A percentile compares a stretch with the other conserved stretches of the same genome.
Conservation (phyloP, 2,888 invertebrate species). For the Melieria crassipennis region DNA sequence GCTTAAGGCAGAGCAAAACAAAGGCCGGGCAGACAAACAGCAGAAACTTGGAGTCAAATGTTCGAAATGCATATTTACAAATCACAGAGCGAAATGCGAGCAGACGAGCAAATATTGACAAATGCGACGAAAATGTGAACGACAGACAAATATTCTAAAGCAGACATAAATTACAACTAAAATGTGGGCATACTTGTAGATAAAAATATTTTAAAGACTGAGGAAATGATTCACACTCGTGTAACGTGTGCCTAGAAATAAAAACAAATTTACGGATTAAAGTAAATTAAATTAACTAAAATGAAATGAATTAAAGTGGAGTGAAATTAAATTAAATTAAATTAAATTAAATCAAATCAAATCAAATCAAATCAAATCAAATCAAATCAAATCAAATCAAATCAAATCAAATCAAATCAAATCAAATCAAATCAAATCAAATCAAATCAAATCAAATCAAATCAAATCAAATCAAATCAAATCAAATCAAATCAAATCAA, state of each 20-base stretch:
- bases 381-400: neutral
- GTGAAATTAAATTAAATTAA: neutral
- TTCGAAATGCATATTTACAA: conserved; percentile 7
- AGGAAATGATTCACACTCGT: neutral
- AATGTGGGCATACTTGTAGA: neutral
- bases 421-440: neutral
- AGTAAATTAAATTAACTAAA: neutral
- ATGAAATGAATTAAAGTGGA: neutral
- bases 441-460: neutral
- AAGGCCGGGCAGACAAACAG: neutral
- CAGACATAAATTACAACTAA: neutral
- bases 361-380: neutral
- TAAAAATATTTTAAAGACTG: neutral
- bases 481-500: neutral
- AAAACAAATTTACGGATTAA: too few relatives aligned
- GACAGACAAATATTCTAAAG: neutral
- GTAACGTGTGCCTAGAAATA: too few relatives aligned
- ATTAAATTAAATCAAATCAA: neutral
- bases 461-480: neutral
- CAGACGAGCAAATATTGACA: conserved; percentile 6
- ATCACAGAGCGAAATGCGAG: neutral
- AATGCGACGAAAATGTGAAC: neutral
- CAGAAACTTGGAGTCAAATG: neutral
- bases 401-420: neutral
- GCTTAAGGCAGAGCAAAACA: neutral